Evolutionary conservation across 2,888 invertebrate genomes (phyloP).

Genomic region (Epicampocera succincta): DNA sequence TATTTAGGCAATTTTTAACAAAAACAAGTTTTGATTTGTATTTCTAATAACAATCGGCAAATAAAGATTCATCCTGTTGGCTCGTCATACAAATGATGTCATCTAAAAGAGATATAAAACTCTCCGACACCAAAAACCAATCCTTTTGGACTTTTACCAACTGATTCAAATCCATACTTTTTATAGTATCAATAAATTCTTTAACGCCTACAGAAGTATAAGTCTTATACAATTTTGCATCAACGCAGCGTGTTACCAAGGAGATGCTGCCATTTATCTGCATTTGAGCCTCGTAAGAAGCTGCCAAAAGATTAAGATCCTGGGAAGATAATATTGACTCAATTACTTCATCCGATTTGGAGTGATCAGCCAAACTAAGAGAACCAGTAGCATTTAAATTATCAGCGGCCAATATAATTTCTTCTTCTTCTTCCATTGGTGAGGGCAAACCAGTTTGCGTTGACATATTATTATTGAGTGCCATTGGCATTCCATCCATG

Average conservation of each 20-base stretch:
- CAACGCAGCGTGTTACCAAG: no score
- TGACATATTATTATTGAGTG: not conserved
- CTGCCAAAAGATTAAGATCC: constrained; percentile 76
- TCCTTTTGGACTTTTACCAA: constrained; percentile 84
- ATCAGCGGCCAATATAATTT: not conserved
- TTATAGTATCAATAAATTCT: constrained; percentile 84
- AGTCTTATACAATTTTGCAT: no score
- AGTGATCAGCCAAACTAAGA: constrained; percentile 21
- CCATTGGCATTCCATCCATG: constrained; percentile 75
- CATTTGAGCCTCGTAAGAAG: constrained; percentile 84
- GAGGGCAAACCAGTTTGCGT: not conserved
- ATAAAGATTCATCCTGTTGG: constrained; percentile 72
- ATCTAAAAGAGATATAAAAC: constrained; percentile 87
- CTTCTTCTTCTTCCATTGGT: not conserved
- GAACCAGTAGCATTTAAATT: not conserved
- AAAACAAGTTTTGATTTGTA: not conserved
- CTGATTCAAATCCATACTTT: constrained; percentile 84
- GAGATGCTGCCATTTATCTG: constrained; percentile 71
- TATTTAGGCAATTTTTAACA: no score
- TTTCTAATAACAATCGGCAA: constrained; percentile 77
- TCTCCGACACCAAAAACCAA: constrained; percentile 87
- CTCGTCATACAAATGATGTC: constrained; percentile 83
- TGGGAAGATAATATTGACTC: constrained; percentile 76
- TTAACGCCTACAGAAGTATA: constrained; percentile 82
- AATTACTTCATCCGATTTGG: constrained; percentile 74